These are phyloP conservation scores for Choristoneura fumiferana DNA, from an alignment of 1,140 invertebrate genomes.

Conservation along the genomic window DNA sequence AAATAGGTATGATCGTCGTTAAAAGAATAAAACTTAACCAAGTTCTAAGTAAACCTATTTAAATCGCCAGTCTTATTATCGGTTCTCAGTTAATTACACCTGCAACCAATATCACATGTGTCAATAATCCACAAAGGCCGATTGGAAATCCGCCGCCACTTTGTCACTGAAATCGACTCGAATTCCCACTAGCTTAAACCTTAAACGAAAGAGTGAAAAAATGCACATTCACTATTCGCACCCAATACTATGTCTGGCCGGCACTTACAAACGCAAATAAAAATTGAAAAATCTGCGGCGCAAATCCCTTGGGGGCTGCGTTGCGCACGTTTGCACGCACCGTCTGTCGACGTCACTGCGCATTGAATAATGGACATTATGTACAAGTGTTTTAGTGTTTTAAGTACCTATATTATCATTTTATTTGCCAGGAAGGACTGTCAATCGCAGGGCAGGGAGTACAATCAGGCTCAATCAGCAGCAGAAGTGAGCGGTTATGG, in stretches of 20 bases:
- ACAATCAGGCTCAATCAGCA: too few relatives aligned
- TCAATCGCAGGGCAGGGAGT: too few relatives aligned
- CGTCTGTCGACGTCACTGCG: conserved; percentile 3
- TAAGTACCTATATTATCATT: too few relatives aligned
- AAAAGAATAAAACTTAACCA: too few relatives aligned
- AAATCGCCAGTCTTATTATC: too few relatives aligned
- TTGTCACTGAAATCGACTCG: conserved; percentile 13
- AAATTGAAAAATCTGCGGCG: conserved; percentile 69
- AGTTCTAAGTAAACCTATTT: too few relatives aligned
- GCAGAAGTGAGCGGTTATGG: too few relatives aligned
- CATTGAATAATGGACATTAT: too few relatives aligned
- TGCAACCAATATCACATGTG: background rate
- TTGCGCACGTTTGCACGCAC: conserved; percentile 57
- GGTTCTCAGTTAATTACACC: too few relatives aligned
- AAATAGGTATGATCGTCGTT: too few relatives aligned
- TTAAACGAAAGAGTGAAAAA: conserved; percentile 22
- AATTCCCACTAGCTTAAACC: conserved; percentile 1
- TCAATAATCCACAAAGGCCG: conserved; percentile 12
- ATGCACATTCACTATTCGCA: conserved; percentile 27
- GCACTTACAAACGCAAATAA: conserved; percentile 72
- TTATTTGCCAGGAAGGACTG: too few relatives aligned
- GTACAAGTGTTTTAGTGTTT: too few relatives aligned
- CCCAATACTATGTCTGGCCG: conserved; percentile 40
- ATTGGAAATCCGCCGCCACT: background rate
- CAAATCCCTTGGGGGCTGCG: conserved; percentile 57